Percentiles rank a stretch among this genome's conserved stretches.
Conservation (phyloP, 2,888 invertebrate genomes). For the Mactromeris polynyma region DNA sequence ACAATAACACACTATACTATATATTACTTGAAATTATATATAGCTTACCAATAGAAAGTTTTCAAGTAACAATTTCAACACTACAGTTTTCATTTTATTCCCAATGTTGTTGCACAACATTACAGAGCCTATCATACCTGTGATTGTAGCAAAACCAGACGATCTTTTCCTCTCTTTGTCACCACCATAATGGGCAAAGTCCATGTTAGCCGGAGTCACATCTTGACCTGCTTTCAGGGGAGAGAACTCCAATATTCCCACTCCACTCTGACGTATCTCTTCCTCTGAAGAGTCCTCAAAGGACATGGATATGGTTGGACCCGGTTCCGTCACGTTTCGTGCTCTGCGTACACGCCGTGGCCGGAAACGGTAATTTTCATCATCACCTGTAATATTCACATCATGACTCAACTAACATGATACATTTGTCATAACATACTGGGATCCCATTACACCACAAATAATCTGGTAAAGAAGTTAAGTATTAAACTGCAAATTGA, state of each 20-base stretch:
- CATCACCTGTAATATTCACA: constrained; percentile 49
- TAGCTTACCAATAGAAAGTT: too few species aligned
- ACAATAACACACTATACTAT: too few species aligned
- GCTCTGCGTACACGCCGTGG: constrained; percentile 70
- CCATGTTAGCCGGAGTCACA: constrained; percentile 94
- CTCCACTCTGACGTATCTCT: constrained; percentile 86
- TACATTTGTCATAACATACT: too few species aligned
- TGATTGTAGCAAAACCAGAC: constrained; percentile 80
- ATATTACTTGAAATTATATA: too few species aligned
- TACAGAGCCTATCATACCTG: constrained; percentile 77
- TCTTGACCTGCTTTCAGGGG: constrained; percentile 95
- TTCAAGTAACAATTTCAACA: too few species aligned
- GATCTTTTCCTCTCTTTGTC: constrained; percentile 76
- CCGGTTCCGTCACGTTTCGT: constrained; percentile 80
- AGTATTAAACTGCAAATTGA: too few species aligned
- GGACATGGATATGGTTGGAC: constrained; percentile 78
- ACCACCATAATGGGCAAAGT: constrained; percentile 62
- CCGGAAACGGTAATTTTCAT: constrained; percentile 72
- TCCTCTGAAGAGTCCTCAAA: constrained; percentile 85
- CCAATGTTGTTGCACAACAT: too few species aligned
- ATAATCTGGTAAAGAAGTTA: too few species aligned
- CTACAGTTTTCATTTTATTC: too few species aligned
- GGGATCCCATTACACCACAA: too few species aligned
- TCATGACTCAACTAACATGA: not conserved
- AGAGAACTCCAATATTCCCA: constrained; percentile 91